Conservation (phyloP, 1,140 invertebrate species). For the Drosophila nannoptera region DNA sequence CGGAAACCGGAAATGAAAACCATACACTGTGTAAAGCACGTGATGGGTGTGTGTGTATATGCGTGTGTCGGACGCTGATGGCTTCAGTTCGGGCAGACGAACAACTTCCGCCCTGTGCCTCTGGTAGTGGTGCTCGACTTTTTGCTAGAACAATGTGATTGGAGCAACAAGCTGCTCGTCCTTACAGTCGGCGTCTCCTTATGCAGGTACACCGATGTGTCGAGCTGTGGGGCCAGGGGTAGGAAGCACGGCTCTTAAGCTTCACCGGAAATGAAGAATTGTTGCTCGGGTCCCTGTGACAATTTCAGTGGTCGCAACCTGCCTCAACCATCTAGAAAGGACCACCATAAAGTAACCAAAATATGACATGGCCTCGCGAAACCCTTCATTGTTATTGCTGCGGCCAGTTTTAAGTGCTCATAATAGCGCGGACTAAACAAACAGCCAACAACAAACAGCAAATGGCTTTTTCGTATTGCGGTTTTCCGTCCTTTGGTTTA, state of each 20-base stretch:
- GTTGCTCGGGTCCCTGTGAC: slow-evolving; percentile 62
- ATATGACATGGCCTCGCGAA: slow-evolving; percentile 25
- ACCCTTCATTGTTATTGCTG: slow-evolving; percentile 16
- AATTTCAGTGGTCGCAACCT: slow-evolving; percentile 46
- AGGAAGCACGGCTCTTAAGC: slow-evolving; percentile 73
- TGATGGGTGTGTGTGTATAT: slow-evolving; percentile 2
- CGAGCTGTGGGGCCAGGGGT: slow-evolving; percentile 13
- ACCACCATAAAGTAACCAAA: slow-evolving; percentile 47
- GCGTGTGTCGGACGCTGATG: neutral
- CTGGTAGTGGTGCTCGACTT: slow-evolving; percentile 30
- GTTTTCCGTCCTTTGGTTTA: slow-evolving; percentile 51
- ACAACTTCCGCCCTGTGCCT: slow-evolving; percentile 54
- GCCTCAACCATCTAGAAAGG: slow-evolving; percentile 43
- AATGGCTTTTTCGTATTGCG: slow-evolving; percentile 66
- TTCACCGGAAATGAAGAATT: slow-evolving; percentile 73
- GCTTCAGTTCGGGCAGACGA: slow-evolving; percentile 34
- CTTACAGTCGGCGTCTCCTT: neutral
- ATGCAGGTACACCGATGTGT: neutral
- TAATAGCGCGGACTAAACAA: slow-evolving; percentile 32
- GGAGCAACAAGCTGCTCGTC: slow-evolving; percentile 9
- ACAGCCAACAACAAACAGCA: slow-evolving; percentile 47
- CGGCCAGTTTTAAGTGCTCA: slow-evolving; percentile 54
- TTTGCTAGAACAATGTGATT: slow-evolving; percentile 11
- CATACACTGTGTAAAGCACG: slow-evolving; percentile 66
- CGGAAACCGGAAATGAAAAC: slow-evolving; percentile 76